phyloP scores from a whole-genome alignment of 2,113 vertebrate genomes.

The Progne subis region DNA sequence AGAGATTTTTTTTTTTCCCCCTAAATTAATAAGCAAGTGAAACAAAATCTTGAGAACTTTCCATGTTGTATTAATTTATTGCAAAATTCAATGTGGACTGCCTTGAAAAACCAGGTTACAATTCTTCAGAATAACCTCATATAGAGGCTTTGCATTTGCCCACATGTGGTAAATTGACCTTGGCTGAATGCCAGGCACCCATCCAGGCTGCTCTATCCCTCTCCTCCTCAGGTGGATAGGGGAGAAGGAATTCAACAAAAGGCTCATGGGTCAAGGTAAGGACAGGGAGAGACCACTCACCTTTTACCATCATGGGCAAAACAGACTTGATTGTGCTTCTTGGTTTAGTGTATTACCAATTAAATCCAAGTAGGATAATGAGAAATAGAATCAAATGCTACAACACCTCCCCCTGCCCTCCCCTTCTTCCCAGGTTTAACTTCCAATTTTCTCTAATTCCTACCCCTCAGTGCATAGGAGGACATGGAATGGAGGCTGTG shows the following conservation, averaged over 20 bases:
- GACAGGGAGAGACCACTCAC: background rate
- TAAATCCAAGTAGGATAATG: background rate
- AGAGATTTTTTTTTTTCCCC: background rate
- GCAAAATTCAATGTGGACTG: background rate
- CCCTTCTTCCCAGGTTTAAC: background rate
- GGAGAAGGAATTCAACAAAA: background rate
- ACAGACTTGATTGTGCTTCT: background rate
- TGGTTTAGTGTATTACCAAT: background rate
- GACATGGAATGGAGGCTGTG: background rate
- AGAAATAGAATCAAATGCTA: background rate
- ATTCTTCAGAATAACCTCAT: background rate
- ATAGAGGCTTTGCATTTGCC: background rate
- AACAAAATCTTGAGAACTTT: background rate
- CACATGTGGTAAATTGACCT: accelerated
- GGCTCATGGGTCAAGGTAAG: background rate
- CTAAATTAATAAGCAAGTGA: background rate
- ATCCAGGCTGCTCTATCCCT: background rate
- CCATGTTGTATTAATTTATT: background rate
- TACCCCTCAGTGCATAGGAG: background rate
- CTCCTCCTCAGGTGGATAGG: background rate
- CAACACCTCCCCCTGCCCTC: accelerated
- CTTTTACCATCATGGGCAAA: accelerated
- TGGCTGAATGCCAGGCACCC: background rate
- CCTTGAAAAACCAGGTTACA: background rate
- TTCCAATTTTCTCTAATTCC: background rate